Percentiles rank a stretch among this genome's conserved stretches.
Conservation (phyloP, 2,797 vertebrate species). For the Cyprinella venusta region DNA sequence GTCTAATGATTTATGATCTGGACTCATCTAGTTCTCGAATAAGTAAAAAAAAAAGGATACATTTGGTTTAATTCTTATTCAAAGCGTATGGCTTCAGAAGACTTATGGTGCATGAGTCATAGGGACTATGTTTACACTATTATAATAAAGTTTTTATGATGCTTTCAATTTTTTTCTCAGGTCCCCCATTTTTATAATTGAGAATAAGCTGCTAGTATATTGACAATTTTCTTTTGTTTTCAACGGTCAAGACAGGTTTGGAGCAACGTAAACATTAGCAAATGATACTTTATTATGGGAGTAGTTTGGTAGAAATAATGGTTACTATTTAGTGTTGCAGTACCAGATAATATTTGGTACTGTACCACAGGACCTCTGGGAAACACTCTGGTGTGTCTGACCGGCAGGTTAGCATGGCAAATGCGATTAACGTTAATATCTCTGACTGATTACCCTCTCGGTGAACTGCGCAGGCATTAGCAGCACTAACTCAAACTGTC, state of each 20-base stretch:
- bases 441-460: conserved; percentile 39
- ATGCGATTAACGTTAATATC: conserved; percentile 46
- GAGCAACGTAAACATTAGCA: neutral
- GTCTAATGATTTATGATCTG: neutral
- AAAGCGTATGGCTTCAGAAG: neutral
- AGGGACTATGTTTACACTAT: neutral
- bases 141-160: neutral
- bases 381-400: neutral
- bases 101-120: neutral
- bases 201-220: neutral
- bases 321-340: neutral
- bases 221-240: neutral
- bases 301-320: neutral
- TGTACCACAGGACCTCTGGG: conserved; percentile 17
- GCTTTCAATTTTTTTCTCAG: neutral
- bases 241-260: neutral
- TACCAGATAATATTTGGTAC: neutral
- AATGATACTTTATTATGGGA: no score
- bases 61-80: neutral
- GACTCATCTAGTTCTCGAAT: neutral
- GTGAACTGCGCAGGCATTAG: conserved; percentile 6
- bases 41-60: neutral
- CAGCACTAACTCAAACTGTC: conserved; percentile 74
- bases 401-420: neutral
- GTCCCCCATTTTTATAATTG: neutral